Percentiles rank a stretch among this genome's conserved stretches.
Evolutionary conservation across 2,888 invertebrate species (phyloP).

Genomic region (Drosophila ustulata): DNA sequence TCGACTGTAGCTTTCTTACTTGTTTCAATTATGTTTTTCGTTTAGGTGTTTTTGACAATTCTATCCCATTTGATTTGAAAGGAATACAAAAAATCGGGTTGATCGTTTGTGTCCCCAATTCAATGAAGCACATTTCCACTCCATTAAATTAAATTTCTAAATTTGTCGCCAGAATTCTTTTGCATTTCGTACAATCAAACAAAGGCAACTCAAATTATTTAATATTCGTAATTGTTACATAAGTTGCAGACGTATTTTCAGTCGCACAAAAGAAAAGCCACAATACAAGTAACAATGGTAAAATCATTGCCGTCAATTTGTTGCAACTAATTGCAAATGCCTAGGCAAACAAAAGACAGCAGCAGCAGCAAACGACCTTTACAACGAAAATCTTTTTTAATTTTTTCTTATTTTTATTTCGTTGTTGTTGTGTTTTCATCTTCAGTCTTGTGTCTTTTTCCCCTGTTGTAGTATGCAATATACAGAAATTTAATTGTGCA

Average conservation of each 20-base stretch:
- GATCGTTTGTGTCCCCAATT: not conserved
- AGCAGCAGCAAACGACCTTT: constrained; percentile 47
- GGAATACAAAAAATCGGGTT: not conserved
- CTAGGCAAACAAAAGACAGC: constrained; percentile 52
- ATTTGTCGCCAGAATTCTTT: not conserved
- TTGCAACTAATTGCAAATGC: constrained; percentile 70
- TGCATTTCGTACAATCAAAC: not conserved
- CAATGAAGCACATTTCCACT: constrained; percentile 1
- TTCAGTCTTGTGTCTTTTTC: constrained; percentile 18
- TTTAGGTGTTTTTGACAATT: no score
- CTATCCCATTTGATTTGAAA: no score
- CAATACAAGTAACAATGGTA: constrained; percentile 30
- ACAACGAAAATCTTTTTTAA: constrained; percentile 35
- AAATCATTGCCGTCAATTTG: constrained; percentile 67
- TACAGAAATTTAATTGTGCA: constrained; percentile 68
- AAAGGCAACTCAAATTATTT: constrained; percentile 33
- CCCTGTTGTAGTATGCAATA: constrained; percentile 4
- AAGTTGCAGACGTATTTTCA: constrained; percentile 30
- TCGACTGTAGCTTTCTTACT: no score
- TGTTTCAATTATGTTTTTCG: no score
- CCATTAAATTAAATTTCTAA: constrained; percentile 10
- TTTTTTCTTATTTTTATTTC: constrained; percentile 28
- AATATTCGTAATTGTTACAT: constrained; percentile 46
- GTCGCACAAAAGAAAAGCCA: constrained; percentile 14
- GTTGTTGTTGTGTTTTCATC: constrained; percentile 12